A percentile compares a stretch with the other conserved stretches of the same genome.
These are phyloP conservation scores for Orthonyx spaldingii DNA, from an alignment of 2,113 vertebrate genomes.

Conservation along the genomic window DNA sequence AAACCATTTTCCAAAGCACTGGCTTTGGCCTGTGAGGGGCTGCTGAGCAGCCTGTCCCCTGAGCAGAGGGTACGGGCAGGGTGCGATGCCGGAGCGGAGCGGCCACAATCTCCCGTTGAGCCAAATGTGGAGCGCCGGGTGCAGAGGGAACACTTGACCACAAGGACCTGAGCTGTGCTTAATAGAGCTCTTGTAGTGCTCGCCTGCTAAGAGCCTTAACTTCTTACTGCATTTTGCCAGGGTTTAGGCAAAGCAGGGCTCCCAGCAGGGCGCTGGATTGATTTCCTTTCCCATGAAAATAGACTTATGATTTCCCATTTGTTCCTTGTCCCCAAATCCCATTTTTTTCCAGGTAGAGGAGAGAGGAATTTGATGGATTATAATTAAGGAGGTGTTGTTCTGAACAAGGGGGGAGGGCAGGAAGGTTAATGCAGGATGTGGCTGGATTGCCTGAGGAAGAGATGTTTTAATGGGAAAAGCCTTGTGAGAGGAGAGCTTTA, in stretches of 20 bases:
- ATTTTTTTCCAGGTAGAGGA: conserved; percentile 3
- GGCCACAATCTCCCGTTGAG: neutral
- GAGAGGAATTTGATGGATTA: conserved; percentile 34
- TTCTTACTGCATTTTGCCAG: conserved; percentile 38
- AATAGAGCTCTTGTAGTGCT: neutral
- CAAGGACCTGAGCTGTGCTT: neutral
- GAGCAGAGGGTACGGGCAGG: neutral
- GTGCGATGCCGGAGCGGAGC: rapidly evolving
- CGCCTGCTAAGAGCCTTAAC: conserved; percentile 45
- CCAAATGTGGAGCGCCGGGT: rapidly evolving
- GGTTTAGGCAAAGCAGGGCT: conserved; percentile 49
- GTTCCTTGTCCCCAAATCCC: conserved; percentile 22
- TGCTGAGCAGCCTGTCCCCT: neutral
- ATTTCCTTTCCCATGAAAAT: conserved; percentile 52
- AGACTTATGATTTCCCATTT: neutral
- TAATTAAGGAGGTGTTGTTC: conserved; percentile 4
- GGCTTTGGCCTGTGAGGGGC: neutral
- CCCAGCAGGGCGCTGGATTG: neutral
- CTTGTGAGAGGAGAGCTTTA: neutral
- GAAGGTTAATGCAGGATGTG: neutral
- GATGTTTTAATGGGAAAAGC: neutral
- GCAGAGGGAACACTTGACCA: neutral
- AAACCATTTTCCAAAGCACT: neutral
- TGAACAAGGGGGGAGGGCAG: neutral
- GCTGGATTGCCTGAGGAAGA: neutral